A percentile compares a stretch with the other conserved stretches of the same genome.
phyloP scores from a whole-genome alignment of 1,140 invertebrate species.

The Anoplolepis gracilipes region DNA sequence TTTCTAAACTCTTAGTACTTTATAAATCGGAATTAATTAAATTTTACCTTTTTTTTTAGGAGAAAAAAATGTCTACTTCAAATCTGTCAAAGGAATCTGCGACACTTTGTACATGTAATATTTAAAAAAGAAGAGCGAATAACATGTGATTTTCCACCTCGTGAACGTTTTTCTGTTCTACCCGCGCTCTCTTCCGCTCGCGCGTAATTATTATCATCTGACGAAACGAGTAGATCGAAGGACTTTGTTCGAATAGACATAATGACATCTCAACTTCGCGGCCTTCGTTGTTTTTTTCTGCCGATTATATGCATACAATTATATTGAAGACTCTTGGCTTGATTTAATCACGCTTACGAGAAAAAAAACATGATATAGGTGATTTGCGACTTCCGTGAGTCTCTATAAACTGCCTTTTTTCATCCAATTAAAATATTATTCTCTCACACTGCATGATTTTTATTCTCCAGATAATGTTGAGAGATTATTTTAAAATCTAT shows the following conservation, averaged over 20 bases:
- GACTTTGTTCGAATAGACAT: slow-evolving; percentile 49
- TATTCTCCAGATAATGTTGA: not conserved
- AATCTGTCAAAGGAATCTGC: not conserved
- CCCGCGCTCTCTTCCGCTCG: slow-evolving; percentile 30
- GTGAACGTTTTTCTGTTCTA: not conserved
- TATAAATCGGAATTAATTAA: not conserved
- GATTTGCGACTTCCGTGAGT: not conserved
- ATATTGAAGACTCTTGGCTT: slow-evolving; percentile 12
- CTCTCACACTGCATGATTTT: not conserved
- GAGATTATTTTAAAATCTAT: not conserved
- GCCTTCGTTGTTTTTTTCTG: slow-evolving; percentile 40
- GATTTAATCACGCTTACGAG: slow-evolving; percentile 26
- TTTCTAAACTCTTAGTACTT: not conserved
- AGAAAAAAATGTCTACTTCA: not conserved
- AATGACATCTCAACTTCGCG: slow-evolving; percentile 48
- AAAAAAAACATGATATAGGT: slow-evolving; percentile 39
- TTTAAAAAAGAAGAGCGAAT: slow-evolving; percentile 12
- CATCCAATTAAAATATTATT: slow-evolving; percentile 4
- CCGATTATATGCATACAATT: slow-evolving; percentile 44
- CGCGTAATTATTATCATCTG: slow-evolving; percentile 46
- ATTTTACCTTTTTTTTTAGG: not conserved
- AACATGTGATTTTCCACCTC: not conserved
- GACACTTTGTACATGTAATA: slow-evolving; percentile 15
- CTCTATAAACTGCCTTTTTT: not conserved
- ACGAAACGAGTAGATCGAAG: slow-evolving; percentile 33